Conservation (phyloP, 1,140 invertebrate genomes). For the Pseudomyrmex pallidus region DNA sequence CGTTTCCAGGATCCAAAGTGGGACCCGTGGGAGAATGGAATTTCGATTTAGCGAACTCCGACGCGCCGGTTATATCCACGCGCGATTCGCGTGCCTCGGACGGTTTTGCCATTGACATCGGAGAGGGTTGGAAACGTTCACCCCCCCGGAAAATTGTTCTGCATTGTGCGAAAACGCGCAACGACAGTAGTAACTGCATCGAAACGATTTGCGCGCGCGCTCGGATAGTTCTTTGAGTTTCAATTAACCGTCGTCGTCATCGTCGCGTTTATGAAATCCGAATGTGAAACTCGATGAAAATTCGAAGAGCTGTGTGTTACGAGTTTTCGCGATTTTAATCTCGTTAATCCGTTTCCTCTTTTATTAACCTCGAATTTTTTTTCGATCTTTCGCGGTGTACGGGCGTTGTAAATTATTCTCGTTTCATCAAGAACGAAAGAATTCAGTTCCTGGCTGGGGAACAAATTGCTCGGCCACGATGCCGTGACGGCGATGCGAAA, state of each 20-base stretch:
- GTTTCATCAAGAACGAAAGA: conserved; percentile 20
- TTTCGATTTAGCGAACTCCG: conserved; percentile 54
- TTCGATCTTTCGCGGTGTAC: neutral
- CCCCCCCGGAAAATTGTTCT: conserved; percentile 54
- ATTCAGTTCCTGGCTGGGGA: neutral
- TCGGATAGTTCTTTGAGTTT: conserved; percentile 36
- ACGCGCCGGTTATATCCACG: conserved; percentile 36
- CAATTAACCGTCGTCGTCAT: neutral
- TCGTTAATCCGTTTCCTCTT: neutral
- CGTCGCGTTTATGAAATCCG: neutral
- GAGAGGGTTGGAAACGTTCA: neutral
- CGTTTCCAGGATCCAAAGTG: conserved; percentile 21
- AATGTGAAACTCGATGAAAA: neutral
- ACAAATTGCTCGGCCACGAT: conserved; percentile 1
- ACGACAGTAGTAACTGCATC: neutral
- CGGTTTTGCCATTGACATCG: conserved; percentile 49
- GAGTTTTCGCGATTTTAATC: neutral
- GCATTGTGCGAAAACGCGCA: conserved; percentile 40
- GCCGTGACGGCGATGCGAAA: conserved; percentile 11
- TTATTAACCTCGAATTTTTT: too few relatives aligned
- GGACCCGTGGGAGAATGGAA: conserved; percentile 49
- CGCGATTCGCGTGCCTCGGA: conserved; percentile 41
- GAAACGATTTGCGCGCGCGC: conserved; percentile 15
- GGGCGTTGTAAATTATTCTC: conserved; percentile 18
- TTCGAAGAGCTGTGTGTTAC: neutral